Percentiles rank a stretch among this genome's conserved stretches.
Evolutionary conservation across 2,888 invertebrate species (phyloP).

Genomic region (Apoderus coryli): DNA sequence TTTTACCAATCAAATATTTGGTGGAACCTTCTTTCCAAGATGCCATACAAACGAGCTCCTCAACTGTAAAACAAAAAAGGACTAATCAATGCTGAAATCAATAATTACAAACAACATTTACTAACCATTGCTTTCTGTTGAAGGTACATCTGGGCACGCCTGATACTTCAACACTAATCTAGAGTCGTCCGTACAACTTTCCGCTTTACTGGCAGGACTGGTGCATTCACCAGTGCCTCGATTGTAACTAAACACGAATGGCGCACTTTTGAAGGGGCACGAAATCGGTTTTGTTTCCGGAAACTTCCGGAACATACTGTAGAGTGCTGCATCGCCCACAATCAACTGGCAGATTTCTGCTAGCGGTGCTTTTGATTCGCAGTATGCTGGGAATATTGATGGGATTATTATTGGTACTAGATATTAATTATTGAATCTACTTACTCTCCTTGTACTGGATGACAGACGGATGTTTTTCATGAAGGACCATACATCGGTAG

Average conservation of each 20-base stretch:
- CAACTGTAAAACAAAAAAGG: slow-evolving; percentile 49
- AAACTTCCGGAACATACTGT: slow-evolving; percentile 60
- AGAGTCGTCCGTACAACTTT: slow-evolving; percentile 73
- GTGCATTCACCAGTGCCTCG: slow-evolving; percentile 59
- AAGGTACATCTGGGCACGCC: slow-evolving; percentile 65
- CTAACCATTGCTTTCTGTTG: slow-evolving; percentile 64
- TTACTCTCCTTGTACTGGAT: slow-evolving; percentile 75
- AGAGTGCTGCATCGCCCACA: slow-evolving; percentile 54
- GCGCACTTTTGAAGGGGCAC: slow-evolving; percentile 71
- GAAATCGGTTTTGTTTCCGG: slow-evolving; percentile 46
- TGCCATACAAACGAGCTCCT: slow-evolving; percentile 68
- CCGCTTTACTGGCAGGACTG: slow-evolving; percentile 62
- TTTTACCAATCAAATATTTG: slow-evolving; percentile 56
- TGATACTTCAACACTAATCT: slow-evolving; percentile 66
- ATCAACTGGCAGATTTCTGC: slow-evolving; percentile 52
- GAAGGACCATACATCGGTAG: slow-evolving; percentile 61
- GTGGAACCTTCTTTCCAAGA: slow-evolving; percentile 75
- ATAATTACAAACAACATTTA: slow-evolving; percentile 5
- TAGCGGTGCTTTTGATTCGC: slow-evolving; percentile 41
- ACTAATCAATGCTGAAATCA: neutral
- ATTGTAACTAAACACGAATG: slow-evolving; percentile 62
- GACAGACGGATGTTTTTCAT: slow-evolving; percentile 60
- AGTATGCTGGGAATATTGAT: too few relatives aligned
- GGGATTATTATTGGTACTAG: too few relatives aligned
- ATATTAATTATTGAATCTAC: slow-evolving; percentile 28